Evolutionary conservation across 2,113 vertebrate genomes (phyloP).

Genomic region (Prolemur simus): DNA sequence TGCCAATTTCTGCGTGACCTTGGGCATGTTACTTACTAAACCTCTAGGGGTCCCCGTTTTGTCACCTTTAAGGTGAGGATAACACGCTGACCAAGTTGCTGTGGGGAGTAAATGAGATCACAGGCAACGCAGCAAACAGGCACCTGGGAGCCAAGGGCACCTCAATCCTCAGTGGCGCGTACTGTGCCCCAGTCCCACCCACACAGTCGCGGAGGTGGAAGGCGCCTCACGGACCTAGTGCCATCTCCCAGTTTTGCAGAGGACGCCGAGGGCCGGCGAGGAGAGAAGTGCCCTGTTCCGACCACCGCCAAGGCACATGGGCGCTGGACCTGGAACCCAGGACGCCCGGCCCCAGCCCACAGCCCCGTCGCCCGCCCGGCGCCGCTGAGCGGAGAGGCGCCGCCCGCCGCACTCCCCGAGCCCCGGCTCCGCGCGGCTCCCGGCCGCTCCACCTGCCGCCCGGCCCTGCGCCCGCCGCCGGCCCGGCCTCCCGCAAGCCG

Average conservation of each 20-base stretch:
- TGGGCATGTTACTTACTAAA: background rate
- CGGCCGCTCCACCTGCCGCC: slow-evolving; percentile 19
- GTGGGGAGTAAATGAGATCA: too few relatives aligned
- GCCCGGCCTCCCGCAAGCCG: background rate
- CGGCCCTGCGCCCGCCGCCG: background rate
- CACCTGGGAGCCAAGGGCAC: background rate
- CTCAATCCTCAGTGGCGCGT: background rate
- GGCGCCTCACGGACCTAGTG: background rate
- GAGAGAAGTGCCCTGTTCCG: background rate
- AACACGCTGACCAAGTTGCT: background rate
- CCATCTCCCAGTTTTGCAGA: background rate
- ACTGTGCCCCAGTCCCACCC: background rate
- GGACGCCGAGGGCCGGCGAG: background rate
- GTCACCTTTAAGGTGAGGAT: background rate
- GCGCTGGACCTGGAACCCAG: background rate
- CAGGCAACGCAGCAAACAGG: background rate
- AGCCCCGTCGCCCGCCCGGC: background rate
- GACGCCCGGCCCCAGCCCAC: background rate
- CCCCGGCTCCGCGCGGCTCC: background rate
- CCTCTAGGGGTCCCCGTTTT: background rate
- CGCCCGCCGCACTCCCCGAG: background rate
- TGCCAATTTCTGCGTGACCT: slow-evolving; percentile 63
- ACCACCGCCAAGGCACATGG: rapidly evolving
- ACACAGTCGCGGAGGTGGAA: background rate
- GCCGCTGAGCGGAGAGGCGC: background rate